Percentiles rank a stretch among this genome's conserved stretches.
Conservation (phyloP, 2,888 invertebrate genomes). For the Epinotia demarniana region DNA sequence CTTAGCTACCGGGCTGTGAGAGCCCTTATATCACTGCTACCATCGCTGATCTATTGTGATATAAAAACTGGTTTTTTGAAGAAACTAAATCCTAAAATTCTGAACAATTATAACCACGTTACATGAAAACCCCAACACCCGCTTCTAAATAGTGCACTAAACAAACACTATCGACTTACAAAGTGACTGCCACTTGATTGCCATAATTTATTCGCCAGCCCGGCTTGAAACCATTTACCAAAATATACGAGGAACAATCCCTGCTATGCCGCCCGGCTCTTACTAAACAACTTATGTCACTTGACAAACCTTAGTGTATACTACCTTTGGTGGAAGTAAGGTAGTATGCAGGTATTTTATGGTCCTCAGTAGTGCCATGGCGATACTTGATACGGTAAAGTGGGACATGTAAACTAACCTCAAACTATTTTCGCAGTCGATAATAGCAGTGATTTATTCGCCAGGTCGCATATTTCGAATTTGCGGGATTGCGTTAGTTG, state of each 20-base stretch:
- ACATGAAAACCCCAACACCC: not conserved
- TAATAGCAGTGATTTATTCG: conserved; percentile 49
- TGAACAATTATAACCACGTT: too few species aligned
- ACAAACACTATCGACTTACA: conserved; percentile 16
- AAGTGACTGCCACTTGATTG: conserved; percentile 45
- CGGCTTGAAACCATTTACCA: conserved; percentile 54
- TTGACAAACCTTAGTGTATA: not conserved
- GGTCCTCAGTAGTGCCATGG: conserved; percentile 51
- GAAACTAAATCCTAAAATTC: too few species aligned
- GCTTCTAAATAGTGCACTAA: not conserved
- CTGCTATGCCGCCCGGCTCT: conserved; percentile 46
- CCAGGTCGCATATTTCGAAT: conserved; percentile 24
- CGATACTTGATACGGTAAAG: conserved; percentile 53
- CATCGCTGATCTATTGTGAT: too few species aligned
- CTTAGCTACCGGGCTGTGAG: too few species aligned
- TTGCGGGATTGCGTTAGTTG: conserved; percentile 1
- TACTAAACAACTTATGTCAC: conserved; percentile 5
- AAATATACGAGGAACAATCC: conserved; percentile 56
- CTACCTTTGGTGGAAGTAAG: not conserved
- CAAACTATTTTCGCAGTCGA: conserved; percentile 52
- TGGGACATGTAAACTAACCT: conserved; percentile 52
- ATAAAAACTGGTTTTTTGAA: too few species aligned
- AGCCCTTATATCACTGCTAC: too few species aligned
- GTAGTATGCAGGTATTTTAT: conserved; percentile 51
- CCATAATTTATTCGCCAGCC: conserved; percentile 49